Base-by-base conservation (phyloP, 2,797 vertebrate species). In the Cyclopterus lumpus region DNA sequence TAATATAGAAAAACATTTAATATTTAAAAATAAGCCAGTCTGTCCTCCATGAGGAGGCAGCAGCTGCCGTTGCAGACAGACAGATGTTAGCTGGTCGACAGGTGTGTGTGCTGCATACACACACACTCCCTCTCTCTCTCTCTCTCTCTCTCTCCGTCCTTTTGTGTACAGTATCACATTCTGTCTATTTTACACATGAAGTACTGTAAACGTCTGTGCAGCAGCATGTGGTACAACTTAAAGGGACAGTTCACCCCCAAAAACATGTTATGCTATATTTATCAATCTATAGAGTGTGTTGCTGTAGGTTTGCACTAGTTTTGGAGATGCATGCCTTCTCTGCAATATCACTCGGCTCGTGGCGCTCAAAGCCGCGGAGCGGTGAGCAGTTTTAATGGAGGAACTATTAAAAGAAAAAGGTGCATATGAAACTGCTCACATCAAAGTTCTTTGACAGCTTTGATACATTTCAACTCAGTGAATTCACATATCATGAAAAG, bases 1-100 rank as follows among this genome's bases (percentile, higher is more conserved):
- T n/a, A n/a, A n/a, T n/a, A n/a, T n/a, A n/a, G 38, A 38, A 36
- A 48, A 38, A 30, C 1, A 30, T 5, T 57, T 8, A 14, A 20
- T 20, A 15, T 7, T 49, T 28, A 28, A 28, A 28, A 28, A 28
- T n/a, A 28, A 28, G 26, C 2, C 2, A 28, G 68, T 69, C 58
- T 81, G 67, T 78, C 68, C 53, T 68, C 46, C 36, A 34, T 40
- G 48, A 73, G 16, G 34, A 64, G 63, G 64, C 66, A 75, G 75
- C 86, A 80, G 80, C 83, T 84, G 73, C 53, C 30, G 71, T 3
- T 51, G 26, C 53, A 76, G 4, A 59, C 42, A 49, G 59, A 75
- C 75, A 86, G 74, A 84, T 85, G 79, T 73, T 67, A 20, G 36
- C 55, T 54, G 40, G 72, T 74, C 12, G 0, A 54, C 83, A 84